Percentiles rank a stretch among this genome's conserved stretches.
Evolutionary conservation across 2,113 vertebrate species (phyloP).

Genomic region (Phoxinus phoxinus): DNA sequence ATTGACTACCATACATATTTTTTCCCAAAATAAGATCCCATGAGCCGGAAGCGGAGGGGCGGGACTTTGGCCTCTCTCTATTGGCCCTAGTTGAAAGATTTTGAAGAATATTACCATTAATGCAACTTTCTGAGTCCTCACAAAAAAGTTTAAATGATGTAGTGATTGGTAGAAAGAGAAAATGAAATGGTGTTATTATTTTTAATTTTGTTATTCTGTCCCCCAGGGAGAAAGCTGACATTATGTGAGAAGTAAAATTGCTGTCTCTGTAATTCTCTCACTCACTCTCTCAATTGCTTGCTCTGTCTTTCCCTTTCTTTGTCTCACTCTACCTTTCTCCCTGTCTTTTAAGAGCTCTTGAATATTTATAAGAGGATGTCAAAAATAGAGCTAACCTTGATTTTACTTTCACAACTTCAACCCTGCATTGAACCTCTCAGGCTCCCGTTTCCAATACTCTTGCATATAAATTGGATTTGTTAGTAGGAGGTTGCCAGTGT

Average conservation of each 20-base stretch:
- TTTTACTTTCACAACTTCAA: conserved; percentile 63
- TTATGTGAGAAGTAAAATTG: conserved; percentile 69
- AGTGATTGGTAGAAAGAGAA: conserved; percentile 19
- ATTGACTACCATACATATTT: too few species aligned
- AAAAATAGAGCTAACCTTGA: conserved; percentile 72
- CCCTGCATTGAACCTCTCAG: conserved; percentile 57
- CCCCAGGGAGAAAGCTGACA: conserved; percentile 70
- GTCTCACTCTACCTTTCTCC: conserved; percentile 47
- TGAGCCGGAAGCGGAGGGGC: too few species aligned
- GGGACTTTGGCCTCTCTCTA: background rate
- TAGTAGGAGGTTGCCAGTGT: conserved; percentile 51
- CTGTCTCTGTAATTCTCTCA: conserved; percentile 66
- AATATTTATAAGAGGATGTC: conserved; percentile 73
- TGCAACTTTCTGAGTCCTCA: background rate
- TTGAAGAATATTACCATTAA: conserved; percentile 36
- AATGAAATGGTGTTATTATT: conserved; percentile 49
- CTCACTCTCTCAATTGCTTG: conserved; percentile 42
- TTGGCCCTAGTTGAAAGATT: background rate
- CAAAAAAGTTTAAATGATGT: conserved; percentile 21
- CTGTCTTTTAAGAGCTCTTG: conserved; percentile 62
- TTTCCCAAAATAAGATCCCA: too few species aligned
- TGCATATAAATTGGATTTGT: conserved; percentile 59
- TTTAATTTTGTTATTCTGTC: conserved; percentile 71
- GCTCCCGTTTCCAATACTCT: conserved; percentile 51
- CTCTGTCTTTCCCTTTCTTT: conserved; percentile 20